Percentiles rank a stretch among this genome's conserved stretches.
Conservation (phyloP, 2,797 vertebrate genomes). For the Hippocampus kuda region DNA sequence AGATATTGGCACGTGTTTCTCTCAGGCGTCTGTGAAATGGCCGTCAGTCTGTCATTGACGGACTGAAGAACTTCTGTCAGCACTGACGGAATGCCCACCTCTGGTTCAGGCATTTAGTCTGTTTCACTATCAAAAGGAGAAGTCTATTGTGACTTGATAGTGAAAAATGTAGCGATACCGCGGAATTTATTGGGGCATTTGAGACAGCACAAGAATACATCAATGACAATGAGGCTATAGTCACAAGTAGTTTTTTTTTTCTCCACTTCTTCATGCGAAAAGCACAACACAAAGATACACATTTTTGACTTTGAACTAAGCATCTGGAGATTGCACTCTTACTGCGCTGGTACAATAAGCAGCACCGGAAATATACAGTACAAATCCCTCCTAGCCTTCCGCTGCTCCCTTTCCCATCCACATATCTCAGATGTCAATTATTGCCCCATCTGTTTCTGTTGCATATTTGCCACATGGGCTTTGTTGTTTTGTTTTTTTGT, state of each 20-base stretch:
- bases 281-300: slow-evolving; percentile 68
- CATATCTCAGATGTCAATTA: slow-evolving; percentile 53
- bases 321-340: slow-evolving; percentile 49
- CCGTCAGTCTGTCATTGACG: too few relatives aligned
- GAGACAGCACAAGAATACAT: slow-evolving; percentile 67
- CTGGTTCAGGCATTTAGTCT: not conserved
- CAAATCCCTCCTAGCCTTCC: slow-evolving; percentile 11
- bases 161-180: slow-evolving; percentile 37
- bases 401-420: not conserved
- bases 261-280: slow-evolving; percentile 66
- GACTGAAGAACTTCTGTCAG: too few relatives aligned
- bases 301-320: slow-evolving; percentile 55
- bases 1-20: too few relatives aligned
- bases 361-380: slow-evolving; percentile 47
- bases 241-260: slow-evolving; percentile 51
- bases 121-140: not conserved
- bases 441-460: slow-evolving; percentile 64
- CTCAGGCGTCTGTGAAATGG: too few relatives aligned
- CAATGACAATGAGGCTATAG: slow-evolving; percentile 62
- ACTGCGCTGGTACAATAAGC: slow-evolving; percentile 62
- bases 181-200: slow-evolving; percentile 64
- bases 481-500: slow-evolving; percentile 34
- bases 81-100: too few relatives aligned
- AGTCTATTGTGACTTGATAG: slow-evolving; percentile 10
- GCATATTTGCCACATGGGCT: slow-evolving; percentile 65